Base-by-base conservation (phyloP, 2,888 invertebrate genomes). In the Thymelicus lineola region DNA sequence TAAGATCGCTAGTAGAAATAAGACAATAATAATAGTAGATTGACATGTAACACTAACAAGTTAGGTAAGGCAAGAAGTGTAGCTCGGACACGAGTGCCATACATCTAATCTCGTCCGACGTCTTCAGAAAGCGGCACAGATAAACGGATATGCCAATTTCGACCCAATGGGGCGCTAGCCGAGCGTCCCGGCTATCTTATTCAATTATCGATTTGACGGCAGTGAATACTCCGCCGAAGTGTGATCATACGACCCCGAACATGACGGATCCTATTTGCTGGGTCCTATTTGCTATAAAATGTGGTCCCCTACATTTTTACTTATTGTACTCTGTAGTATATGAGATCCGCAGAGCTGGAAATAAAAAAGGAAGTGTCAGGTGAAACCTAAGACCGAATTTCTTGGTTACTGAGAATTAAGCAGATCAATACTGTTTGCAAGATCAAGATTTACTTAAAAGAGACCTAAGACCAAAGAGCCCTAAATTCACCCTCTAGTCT, bases 71-170 rank as follows among this genome's bases (percentile, higher is more conserved):
- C 17, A 48, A 60, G 60, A 48, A 67, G 53, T 67, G 42, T 67
- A 53, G 53, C 61, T 61, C 61, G 53, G 35, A 14, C 53, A 61
- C 60, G 53, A 67, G 61, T 61, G 67, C 45, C 67, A 61, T 61
- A 67, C 53, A 61, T 61, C 67, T 61, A 61, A 67, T 61, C 60
- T 62, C 48, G 62, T 60, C 67, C 50, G 36, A 36, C 66, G 35
- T 68, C 68, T 69, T 63, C 62, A 69, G 42, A 58, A 69, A 57
- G 46, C 68, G 68, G 46, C 68, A 63, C 62, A 57, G 68, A 69
- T 69, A 69, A 69, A 69, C 83, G 88, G 88, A 89, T 82, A 84
- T 83, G 84, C 84, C 86, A 88, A 88, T 88, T 87, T 77, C 82
- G 80, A 83, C 75, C 77, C 78, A 76, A 80, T 78, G 77, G 69